Evolutionary conservation across 92 coral and sea anemone species (phyloP).

Genomic region (Actinostola sp.): DNA sequence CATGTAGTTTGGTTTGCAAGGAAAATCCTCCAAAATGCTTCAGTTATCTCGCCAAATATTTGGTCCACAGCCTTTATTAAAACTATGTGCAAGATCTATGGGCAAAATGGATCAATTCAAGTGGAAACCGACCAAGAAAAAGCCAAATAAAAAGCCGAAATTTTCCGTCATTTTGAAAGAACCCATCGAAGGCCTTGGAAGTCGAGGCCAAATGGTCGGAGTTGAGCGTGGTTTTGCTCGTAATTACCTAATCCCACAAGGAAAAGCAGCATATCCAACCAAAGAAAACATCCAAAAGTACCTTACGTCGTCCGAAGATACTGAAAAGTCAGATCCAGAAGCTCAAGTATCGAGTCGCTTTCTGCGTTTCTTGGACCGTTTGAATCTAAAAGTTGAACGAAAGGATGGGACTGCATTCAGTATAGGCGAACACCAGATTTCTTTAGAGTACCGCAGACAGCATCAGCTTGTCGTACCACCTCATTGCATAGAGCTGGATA

Average conservation of each 20-base stretch:
- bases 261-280: slow-evolving; percentile 91
- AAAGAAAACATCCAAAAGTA: slow-evolving; percentile 78
- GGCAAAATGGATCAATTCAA: slow-evolving; percentile 84
- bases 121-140: slow-evolving; percentile 84
- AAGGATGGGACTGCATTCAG: slow-evolving; percentile 60
- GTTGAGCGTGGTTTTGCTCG: slow-evolving; percentile 94
- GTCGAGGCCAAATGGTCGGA: slow-evolving; percentile 81
- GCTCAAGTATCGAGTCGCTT: slow-evolving; percentile 70
- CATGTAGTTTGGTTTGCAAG: too few species aligned
- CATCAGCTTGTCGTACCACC: slow-evolving; percentile 84
- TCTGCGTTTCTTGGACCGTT: slow-evolving; percentile 68
- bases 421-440: slow-evolving; percentile 79
- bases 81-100: slow-evolving; percentile 72
- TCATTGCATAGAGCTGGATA: slow-evolving; percentile 69
- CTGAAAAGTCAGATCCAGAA: slow-evolving; percentile 51
- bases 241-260: slow-evolving; percentile 75
- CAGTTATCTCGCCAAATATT: slow-evolving; percentile 60
- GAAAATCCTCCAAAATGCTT: slow-evolving; percentile 35
- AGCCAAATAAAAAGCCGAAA: slow-evolving; percentile 83
- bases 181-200: slow-evolving; percentile 77
- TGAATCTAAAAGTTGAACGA: slow-evolving; percentile 67
- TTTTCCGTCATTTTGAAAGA: slow-evolving; percentile 77
- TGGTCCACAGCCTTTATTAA: slow-evolving; percentile 36
- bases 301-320: slow-evolving; percentile 56
- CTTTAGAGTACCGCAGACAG: slow-evolving; percentile 77